Conservation (phyloP, 2,797 vertebrate genomes). For the Hyperoplus lanceolatus region DNA sequence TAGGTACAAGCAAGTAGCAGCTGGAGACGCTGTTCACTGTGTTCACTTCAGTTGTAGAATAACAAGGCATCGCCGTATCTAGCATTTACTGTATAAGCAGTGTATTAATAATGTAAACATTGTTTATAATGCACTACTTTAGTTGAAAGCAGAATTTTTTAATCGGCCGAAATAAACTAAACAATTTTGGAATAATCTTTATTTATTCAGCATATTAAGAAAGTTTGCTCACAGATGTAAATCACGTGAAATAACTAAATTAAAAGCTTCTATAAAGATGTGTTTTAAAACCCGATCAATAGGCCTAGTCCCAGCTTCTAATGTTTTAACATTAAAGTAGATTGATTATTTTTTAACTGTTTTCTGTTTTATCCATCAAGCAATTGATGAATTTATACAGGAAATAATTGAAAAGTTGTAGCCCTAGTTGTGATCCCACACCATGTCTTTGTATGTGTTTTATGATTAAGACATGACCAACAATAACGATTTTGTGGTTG, state of each 20-base stretch:
- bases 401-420: background rate
- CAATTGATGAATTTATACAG: background rate
- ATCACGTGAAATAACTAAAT: background rate
- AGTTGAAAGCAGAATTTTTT: background rate
- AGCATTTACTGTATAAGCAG: background rate
- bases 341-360: background rate
- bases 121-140: background rate
- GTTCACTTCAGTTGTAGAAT: slow-evolving; percentile 41
- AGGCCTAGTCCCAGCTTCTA: background rate
- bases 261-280: background rate
- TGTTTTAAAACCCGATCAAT: background rate
- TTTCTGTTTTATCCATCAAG: background rate
- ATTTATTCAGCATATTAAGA: background rate
- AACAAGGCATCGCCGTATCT: background rate
- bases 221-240: background rate
- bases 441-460: too few species aligned
- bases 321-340: background rate
- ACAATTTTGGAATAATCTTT: background rate
- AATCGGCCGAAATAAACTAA: background rate
- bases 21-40: slow-evolving; percentile 7
- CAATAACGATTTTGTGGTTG: too few species aligned
- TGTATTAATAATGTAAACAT: background rate
- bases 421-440: background rate
- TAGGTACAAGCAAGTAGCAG: slow-evolving; percentile 9
- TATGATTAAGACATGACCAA: too few species aligned